Evolutionary conservation across 2,797 vertebrate species (phyloP).

Genomic region (Bradypodion ventrale): DNA sequence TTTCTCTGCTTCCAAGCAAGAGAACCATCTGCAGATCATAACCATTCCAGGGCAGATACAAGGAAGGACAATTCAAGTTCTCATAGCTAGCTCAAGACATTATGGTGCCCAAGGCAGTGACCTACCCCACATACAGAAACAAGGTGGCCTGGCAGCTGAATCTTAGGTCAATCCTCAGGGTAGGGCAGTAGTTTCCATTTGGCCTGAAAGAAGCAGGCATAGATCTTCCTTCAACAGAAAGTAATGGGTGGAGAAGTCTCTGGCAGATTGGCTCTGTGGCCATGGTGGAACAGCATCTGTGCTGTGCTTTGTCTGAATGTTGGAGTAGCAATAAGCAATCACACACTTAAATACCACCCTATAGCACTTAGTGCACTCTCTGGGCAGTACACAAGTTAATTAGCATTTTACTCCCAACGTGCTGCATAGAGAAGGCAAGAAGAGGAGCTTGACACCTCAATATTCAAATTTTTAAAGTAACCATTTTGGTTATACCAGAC

Average conservation of each 20-base stretch:
- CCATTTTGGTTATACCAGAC: too few species aligned
- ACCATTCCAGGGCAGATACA: not conserved
- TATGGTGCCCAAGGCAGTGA: not conserved
- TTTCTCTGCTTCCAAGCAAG: not conserved
- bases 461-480: too few species aligned
- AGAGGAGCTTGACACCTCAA: too few species aligned
- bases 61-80: not conserved
- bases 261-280: not conserved
- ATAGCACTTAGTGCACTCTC: too few species aligned
- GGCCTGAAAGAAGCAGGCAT: not conserved
- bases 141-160: not conserved
- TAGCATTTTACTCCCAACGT: too few species aligned
- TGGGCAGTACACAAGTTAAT: too few species aligned
- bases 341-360: too few species aligned
- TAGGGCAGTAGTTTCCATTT: not conserved
- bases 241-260: not conserved
- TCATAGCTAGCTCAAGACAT: not conserved
- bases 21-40: not conserved
- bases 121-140: not conserved
- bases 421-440: too few species aligned
- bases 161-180: not conserved
- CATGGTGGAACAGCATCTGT: not conserved
- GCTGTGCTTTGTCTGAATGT: too few species aligned
- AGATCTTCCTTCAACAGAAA: not conserved
- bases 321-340: too few species aligned